Conservation (phyloP, 2,888 invertebrate species). For the Cloeon dipterum region DNA sequence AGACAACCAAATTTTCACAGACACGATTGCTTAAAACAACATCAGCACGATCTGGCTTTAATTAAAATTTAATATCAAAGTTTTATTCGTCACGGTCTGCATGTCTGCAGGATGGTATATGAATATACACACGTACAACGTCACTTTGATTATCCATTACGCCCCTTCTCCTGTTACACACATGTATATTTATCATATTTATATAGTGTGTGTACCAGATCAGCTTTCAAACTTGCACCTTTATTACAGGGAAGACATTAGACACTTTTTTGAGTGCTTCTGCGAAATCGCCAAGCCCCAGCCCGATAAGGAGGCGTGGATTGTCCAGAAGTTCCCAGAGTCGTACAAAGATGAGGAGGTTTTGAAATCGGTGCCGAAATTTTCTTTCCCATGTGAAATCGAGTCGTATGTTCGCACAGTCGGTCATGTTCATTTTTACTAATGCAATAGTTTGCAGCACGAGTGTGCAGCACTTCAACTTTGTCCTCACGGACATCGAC, state of each 20-base stretch:
- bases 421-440: constrained; percentile 4
- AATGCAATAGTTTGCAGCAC: constrained; percentile 28
- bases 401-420: constrained; percentile 34
- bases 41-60: too few species aligned
- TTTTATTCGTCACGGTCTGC: too few species aligned
- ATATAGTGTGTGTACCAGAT: too few species aligned
- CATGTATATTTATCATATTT: too few species aligned
- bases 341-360: constrained; percentile 64
- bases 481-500: constrained; percentile 83
- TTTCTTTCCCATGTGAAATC: constrained; percentile 69
- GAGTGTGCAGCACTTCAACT: constrained; percentile 85
- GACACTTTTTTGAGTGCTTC: constrained; percentile 58
- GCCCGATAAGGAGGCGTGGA: constrained; percentile 36
- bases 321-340: constrained; percentile 67
- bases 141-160: too few species aligned
- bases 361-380: constrained; percentile 67
- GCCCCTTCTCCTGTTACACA: too few species aligned
- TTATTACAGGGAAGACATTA: constrained; percentile 58
- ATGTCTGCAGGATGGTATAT: too few species aligned
- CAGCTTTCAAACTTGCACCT: too few species aligned
- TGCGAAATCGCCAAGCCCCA: constrained; percentile 52
- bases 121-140: too few species aligned
- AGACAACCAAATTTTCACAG: too few species aligned
- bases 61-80: too few species aligned
- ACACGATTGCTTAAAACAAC: too few species aligned